phyloP scores from a whole-genome alignment of 2,113 vertebrate species.

The Myocastor coypus region DNA sequence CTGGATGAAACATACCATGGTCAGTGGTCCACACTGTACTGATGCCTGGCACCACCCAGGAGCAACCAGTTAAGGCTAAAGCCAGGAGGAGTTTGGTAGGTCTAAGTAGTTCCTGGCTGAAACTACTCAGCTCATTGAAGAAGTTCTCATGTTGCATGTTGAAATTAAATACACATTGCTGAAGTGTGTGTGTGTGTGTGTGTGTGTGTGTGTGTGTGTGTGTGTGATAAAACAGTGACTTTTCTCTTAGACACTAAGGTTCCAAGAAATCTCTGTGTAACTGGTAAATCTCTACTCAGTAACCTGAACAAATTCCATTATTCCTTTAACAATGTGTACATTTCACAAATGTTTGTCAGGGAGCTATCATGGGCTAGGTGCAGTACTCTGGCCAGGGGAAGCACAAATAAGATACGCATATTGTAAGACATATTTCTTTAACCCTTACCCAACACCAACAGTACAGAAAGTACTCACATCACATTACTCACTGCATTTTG shows the following conservation, averaged over 20 bases:
- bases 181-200: background rate
- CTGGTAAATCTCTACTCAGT: background rate
- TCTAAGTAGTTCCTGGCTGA: background rate
- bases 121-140: conserved; percentile 31
- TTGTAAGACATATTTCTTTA: conserved; percentile 20
- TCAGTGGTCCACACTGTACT: background rate
- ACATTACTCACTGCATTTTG: conserved; percentile 13
- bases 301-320: background rate
- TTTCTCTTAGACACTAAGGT: background rate
- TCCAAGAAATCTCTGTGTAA: background rate
- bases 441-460: background rate
- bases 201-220: background rate
- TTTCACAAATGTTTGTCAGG: background rate
- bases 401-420: background rate
- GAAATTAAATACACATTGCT: conserved; percentile 60
- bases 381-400: background rate
- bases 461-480: background rate
- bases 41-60: background rate
- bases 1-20: background rate
- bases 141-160: conserved; percentile 58
- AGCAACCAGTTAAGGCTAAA: background rate
- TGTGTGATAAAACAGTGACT: background rate
- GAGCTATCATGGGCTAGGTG: background rate
- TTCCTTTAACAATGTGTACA: conserved; percentile 16
- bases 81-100: background rate